Conservation (phyloP, 2,797 vertebrate genomes). For the Orestias chungarensis region DNA sequence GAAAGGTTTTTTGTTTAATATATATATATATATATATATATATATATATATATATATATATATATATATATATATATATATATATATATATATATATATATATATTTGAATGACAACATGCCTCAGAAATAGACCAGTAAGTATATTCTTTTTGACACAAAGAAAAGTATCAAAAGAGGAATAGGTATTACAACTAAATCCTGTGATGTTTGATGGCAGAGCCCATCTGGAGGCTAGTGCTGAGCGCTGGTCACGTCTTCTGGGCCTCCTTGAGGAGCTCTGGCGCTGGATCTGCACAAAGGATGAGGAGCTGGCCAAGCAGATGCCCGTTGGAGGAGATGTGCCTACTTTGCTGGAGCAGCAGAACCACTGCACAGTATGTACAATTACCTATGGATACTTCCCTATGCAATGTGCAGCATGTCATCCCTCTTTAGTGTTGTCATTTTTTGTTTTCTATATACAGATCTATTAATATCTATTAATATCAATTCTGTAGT, state of each 20-base stretch:
- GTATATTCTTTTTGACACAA: not conserved
- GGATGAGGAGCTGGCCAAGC: conserved; percentile 93
- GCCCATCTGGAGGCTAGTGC: conserved; percentile 94
- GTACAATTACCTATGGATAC: conserved; percentile 29
- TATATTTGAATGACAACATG: not conserved
- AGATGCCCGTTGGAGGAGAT: conserved; percentile 96
- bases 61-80: too few relatives aligned
- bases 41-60: too few relatives aligned
- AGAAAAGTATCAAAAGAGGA: not conserved
- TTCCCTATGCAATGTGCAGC: conserved; percentile 6
- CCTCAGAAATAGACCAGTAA: not conserved
- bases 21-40: not conserved
- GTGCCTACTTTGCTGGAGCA: conserved; percentile 93
- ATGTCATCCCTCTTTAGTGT: conserved; percentile 3
- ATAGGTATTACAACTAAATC: conserved; percentile 1
- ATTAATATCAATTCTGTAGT: not conserved
- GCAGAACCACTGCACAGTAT: conserved; percentile 86
- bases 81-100: too few relatives aligned
- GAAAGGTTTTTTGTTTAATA: not conserved
- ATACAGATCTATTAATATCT: not conserved
- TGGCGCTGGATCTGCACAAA: conserved; percentile 93
- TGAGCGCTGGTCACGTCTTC: conserved; percentile 92
- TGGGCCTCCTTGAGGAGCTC: conserved; percentile 91
- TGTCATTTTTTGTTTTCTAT: not conserved
- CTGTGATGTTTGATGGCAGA: conserved; percentile 69